A percentile compares a stretch with the other conserved stretches of the same genome.
These are phyloP conservation scores for Agriopis marginaria DNA, from an alignment of 2,888 invertebrate genomes.

Conservation along the genomic window DNA sequence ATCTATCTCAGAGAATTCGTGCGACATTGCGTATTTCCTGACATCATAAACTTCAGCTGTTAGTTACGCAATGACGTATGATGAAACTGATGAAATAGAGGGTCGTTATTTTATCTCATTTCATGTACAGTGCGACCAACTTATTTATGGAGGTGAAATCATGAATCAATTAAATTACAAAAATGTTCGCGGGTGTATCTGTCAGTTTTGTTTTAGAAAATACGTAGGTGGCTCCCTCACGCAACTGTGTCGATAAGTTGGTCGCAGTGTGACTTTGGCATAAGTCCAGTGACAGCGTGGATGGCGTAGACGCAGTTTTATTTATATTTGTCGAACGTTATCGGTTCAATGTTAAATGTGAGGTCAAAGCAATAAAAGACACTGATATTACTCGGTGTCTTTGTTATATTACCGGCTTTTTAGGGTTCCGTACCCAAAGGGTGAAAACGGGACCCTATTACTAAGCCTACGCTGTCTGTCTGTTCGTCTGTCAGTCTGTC, in stretches of 20 bases:
- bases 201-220: not conserved
- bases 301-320: conserved; percentile 41
- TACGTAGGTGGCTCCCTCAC: not conserved
- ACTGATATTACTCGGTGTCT: conserved; percentile 6
- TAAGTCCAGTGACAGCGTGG: conserved; percentile 46
- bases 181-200: not conserved
- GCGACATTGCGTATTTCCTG: conserved; percentile 8
- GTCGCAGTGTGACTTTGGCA: conserved; percentile 51
- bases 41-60: conserved; percentile 31
- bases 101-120: conserved; percentile 39
- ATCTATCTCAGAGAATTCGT: conserved; percentile 4
- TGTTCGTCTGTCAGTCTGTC: too few species aligned
- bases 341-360: conserved; percentile 34
- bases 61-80: conserved; percentile 39
- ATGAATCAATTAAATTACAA: not conserved
- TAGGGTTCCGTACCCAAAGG: too few species aligned
- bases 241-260: not conserved
- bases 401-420: not conserved
- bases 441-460: too few species aligned
- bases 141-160: not conserved
- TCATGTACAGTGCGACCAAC: conserved; percentile 9
- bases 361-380: conserved; percentile 48
- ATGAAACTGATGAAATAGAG: conserved; percentile 42
- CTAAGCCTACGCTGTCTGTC: too few species aligned
- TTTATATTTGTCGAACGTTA: conserved; percentile 53